Evolutionary conservation across 2,888 invertebrate species (phyloP).

Genomic region (Drosophila rubida): DNA sequence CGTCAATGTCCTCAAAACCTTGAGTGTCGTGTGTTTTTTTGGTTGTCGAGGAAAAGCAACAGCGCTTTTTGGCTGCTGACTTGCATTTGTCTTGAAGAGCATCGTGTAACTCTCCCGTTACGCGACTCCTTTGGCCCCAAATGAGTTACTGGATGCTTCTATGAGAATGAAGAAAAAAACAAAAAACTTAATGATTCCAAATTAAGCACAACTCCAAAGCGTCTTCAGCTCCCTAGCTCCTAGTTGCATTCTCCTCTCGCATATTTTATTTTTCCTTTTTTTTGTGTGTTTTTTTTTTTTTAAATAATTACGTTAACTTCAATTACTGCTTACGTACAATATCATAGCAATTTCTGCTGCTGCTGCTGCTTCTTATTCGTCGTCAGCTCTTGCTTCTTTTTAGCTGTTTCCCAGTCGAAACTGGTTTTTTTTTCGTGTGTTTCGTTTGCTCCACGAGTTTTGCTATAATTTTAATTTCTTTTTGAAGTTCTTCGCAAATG

Average conservation of each 20-base stretch:
- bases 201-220: constrained; percentile 46
- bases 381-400: constrained; percentile 19
- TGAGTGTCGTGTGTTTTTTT: constrained; percentile 41
- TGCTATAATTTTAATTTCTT: constrained; percentile 74
- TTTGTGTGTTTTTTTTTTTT: constrained; percentile 29
- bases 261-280: constrained; percentile 18
- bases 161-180: constrained; percentile 2
- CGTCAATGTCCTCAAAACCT: constrained; percentile 76
- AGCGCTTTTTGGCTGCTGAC: constrained; percentile 42
- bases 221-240: neutral
- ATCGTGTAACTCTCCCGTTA: neutral
- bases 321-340: constrained; percentile 76
- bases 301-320: constrained; percentile 77
- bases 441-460: constrained; percentile 49
- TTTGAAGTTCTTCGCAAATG: constrained; percentile 68
- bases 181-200: constrained; percentile 44
- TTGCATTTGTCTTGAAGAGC: constrained; percentile 21
- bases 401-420: constrained; percentile 47
- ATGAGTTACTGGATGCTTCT: constrained; percentile 41
- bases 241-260: constrained; percentile 23
- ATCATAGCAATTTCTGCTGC: constrained; percentile 58
- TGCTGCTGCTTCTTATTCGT: constrained; percentile 16
- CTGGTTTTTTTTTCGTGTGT: constrained; percentile 48
- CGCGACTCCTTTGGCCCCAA: constrained; percentile 33
- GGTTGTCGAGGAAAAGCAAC: constrained; percentile 24